Evolutionary conservation across 2,888 invertebrate species (phyloP), one percentile per base, ranked within the genome.

Genomic region (Pantelozetes paolii): DNA sequence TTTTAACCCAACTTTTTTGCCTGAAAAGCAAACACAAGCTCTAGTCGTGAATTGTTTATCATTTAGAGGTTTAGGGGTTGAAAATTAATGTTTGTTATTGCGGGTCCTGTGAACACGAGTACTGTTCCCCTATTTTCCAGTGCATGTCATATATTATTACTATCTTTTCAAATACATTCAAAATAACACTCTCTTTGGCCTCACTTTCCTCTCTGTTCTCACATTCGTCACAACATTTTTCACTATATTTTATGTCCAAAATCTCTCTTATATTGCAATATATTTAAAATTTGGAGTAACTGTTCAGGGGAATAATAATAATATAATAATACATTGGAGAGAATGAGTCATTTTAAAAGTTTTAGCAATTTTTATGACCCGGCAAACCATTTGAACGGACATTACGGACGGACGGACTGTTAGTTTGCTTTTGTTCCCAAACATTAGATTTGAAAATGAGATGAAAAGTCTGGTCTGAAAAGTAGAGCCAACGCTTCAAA

Each of bases 281-380:
- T 62, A 62, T 62, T 32, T 62, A 18, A 32, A 62, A 32, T 62
- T 62, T 62, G 36, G 36, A 62, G 30, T 59, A 11, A n/a, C 11
- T 11, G 45, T 62, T 36, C 62, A 62, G 62, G 62, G 62, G 59
- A 59, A 59, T 32, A 32, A 32, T 30, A 59, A 40, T 67, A 36
- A 67, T 40, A 67, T 67, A 67, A 67, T 20, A 67, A 36, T 36
- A 36, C 6, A 36, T 36, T 36, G 36, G 36, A 67, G 5, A 67
- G 67, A 67, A 67, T 67, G 67, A 67, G 40, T 67, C 67, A 67
- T 40, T 67, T 67, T 67, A 67, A 67, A 67, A 67, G 40, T 36
- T 67, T 67, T 67, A 26, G 62, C 30, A 20, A 62, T 30, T 62
- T 62, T 62, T 62, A 62, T 36, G 62, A 62, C 62, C 36, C 62